These are phyloP conservation scores for Panthera tigris DNA, from an alignment of 2,113 vertebrate genomes.

Conservation along the genomic window DNA sequence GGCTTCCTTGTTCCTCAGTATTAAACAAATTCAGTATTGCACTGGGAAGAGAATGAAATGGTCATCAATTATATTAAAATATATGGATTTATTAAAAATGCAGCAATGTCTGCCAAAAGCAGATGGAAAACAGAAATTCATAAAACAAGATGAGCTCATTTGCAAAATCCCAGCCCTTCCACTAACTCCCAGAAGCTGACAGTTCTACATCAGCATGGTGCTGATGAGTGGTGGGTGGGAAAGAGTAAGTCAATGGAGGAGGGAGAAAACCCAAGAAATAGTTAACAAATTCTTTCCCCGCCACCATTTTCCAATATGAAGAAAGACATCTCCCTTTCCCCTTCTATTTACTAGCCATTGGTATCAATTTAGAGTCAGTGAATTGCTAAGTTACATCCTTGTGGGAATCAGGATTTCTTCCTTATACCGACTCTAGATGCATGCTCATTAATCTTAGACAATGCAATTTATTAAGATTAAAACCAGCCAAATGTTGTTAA, in stretches of 20 bases:
- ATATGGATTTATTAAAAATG: slow-evolving; percentile 79
- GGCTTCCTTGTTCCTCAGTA: slow-evolving; percentile 45
- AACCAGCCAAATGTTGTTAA: slow-evolving; percentile 50
- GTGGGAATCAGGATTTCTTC: not conserved
- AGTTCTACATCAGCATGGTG: not conserved
- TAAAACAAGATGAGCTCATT: slow-evolving; percentile 81
- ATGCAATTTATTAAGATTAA: not conserved
- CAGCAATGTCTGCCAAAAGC: slow-evolving; percentile 79
- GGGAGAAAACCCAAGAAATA: not conserved
- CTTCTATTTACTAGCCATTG: not conserved
- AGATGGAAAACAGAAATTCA: slow-evolving; percentile 78
- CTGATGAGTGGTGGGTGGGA: not conserved
- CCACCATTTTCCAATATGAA: not conserved
- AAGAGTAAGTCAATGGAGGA: not conserved
- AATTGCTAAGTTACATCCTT: not conserved
- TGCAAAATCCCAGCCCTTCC: slow-evolving; percentile 63
- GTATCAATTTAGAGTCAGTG: not conserved
- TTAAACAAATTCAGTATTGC: slow-evolving; percentile 59
- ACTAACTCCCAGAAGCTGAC: slow-evolving; percentile 69
- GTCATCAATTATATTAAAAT: slow-evolving; percentile 79
- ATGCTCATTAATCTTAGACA: slow-evolving; percentile 41
- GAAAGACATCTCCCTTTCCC: not conserved
- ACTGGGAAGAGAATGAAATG: slow-evolving; percentile 75
- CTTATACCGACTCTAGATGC: not conserved
- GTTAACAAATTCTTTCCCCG: not conserved